Percentiles rank a stretch among this genome's conserved stretches.
Conservation (phyloP, 1,140 invertebrate species). For the Eufriesea mexicana region DNA sequence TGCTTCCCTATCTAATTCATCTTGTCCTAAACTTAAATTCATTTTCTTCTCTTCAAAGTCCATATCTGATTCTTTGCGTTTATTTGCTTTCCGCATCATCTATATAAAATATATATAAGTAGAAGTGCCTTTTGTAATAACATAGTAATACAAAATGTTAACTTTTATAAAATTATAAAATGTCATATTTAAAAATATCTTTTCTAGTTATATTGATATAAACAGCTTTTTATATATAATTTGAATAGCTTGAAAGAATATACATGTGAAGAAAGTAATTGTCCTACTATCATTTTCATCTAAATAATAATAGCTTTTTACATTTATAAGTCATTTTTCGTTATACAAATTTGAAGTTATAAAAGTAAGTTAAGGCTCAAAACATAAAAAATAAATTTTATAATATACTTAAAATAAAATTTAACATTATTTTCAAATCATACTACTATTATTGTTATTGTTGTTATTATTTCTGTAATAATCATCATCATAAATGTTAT, state of each 20-base stretch:
- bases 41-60: conserved; percentile 98
- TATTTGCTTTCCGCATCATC: conserved; percentile 94
- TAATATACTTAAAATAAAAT: too few species aligned
- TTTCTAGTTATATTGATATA: background rate
- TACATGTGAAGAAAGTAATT: background rate
- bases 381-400: too few species aligned
- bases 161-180: background rate
- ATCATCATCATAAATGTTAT: too few species aligned
- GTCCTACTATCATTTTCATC: background rate
- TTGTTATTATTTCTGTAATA: too few species aligned
- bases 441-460: too few species aligned
- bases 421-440: too few species aligned
- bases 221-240: background rate
- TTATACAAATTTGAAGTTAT: too few species aligned
- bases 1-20: conserved; percentile 95
- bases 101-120: conserved; percentile 63
- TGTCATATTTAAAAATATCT: background rate
- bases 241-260: too few species aligned
- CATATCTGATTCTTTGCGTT: conserved; percentile 96
- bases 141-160: background rate
- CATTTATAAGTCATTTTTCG: background rate
- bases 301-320: background rate
- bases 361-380: too few species aligned
- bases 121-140: background rate
- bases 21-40: conserved; percentile 91